Evolutionary conservation across 2,113 vertebrate species (phyloP).

Genomic region (Brachyistius frenatus): DNA sequence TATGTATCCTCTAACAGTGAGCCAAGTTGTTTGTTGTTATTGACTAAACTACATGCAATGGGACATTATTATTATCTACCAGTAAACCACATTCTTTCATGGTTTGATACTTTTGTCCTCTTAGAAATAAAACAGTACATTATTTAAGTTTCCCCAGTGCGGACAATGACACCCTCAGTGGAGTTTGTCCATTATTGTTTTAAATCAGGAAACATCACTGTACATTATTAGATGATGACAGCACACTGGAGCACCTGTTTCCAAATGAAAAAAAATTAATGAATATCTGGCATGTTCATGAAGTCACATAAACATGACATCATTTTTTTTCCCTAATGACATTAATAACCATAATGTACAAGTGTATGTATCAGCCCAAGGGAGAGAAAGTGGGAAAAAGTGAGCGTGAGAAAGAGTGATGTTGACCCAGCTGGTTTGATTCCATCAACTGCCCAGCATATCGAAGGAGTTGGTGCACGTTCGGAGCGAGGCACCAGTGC

Average conservation of each 20-base stretch:
- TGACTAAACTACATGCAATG: no score
- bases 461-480: slow-evolving; percentile 9
- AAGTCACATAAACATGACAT: slow-evolving; percentile 1
- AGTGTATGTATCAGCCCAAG: not conserved
- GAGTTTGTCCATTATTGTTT: not conserved
- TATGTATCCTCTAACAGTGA: no score
- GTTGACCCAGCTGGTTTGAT: slow-evolving; percentile 55
- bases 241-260: not conserved
- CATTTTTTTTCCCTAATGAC: slow-evolving; percentile 4
- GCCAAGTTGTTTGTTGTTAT: no score
- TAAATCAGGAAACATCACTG: not conserved
- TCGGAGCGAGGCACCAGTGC: slow-evolving; percentile 8
- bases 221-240: not conserved
- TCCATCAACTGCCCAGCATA: slow-evolving; percentile 30
- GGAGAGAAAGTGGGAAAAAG: not conserved
- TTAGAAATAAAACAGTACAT: not conserved
- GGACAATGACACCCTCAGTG: not conserved
- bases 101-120: not conserved
- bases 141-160: no score
- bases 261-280: not conserved
- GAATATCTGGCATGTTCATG: not conserved
- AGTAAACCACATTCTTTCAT: not conserved
- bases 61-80: not conserved
- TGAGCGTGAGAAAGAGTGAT: slow-evolving; percentile 36
- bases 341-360: not conserved